Conservation (phyloP, 2,113 vertebrate genomes). For the Anthoscopus minutus region DNA sequence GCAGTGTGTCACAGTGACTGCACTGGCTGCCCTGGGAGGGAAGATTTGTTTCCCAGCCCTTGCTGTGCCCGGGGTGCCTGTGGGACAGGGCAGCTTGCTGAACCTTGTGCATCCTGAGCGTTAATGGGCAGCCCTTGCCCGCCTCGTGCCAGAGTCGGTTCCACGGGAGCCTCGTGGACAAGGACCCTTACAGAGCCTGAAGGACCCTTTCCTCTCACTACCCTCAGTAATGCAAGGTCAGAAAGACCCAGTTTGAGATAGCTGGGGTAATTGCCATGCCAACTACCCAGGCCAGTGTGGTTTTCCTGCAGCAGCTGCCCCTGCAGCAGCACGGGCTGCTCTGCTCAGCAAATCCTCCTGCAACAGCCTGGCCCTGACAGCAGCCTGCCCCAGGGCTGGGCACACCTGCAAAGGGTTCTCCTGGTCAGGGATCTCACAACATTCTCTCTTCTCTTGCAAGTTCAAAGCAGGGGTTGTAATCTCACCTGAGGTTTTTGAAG, state of each 20-base stretch:
- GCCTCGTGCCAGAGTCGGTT: not conserved
- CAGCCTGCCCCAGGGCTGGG: not conserved
- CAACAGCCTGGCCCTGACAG: not conserved
- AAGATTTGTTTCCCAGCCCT: not conserved
- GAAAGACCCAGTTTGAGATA: not conserved
- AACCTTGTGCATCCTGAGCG: not conserved
- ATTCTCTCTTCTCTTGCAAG: not conserved
- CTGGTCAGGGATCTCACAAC: rapidly evolving
- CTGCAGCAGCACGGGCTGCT: not conserved
- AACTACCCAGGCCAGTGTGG: not conserved
- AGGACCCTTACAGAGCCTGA: not conserved
- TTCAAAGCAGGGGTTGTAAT: not conserved
- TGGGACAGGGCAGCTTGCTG: not conserved
- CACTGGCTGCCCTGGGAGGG: not conserved
- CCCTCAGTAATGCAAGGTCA: not conserved
- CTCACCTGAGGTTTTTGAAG: not conserved
- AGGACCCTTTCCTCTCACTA: not conserved
- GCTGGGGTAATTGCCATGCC: not conserved
- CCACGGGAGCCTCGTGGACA: not conserved
- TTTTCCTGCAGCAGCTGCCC: not conserved
- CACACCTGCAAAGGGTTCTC: not conserved
- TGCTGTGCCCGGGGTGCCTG: not conserved
- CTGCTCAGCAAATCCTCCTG: no score
- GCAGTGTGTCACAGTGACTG: not conserved
- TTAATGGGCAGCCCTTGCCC: not conserved